phyloP scores from a whole-genome alignment of 2,113 vertebrate species.

The Proteles cristata region DNA sequence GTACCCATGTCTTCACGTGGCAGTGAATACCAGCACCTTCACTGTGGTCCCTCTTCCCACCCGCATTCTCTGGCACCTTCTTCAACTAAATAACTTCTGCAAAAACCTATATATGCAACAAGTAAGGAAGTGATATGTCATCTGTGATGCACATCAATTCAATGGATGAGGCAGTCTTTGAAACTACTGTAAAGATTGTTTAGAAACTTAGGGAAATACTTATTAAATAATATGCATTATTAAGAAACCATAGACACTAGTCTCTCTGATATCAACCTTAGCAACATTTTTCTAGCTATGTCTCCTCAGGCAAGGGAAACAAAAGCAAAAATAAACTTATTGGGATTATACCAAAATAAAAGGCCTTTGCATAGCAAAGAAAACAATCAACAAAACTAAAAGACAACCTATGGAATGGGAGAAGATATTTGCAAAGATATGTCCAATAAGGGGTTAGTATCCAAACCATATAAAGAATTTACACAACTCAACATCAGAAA shows the following conservation, averaged over 20 bases:
- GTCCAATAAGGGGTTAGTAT: background rate
- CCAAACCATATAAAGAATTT: background rate
- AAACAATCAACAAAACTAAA: background rate
- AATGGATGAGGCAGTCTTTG: background rate
- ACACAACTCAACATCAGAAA: background rate
- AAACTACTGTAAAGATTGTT: background rate
- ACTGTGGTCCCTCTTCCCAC: background rate
- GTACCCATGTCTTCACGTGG: background rate
- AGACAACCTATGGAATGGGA: background rate
- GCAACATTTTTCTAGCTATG: background rate
- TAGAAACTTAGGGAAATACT: background rate
- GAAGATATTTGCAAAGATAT: background rate
- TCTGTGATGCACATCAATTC: background rate
- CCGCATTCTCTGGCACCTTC: background rate
- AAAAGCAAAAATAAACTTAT: background rate
- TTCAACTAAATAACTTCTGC: background rate
- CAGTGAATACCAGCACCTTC: too few species aligned
- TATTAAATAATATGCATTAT: background rate
- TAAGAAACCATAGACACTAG: background rate
- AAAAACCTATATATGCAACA: background rate
- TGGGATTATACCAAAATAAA: background rate
- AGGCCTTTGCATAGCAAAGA: background rate
- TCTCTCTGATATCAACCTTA: background rate
- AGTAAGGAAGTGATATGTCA: background rate
- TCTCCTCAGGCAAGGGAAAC: background rate